Evolutionary conservation across 2,113 vertebrate species (phyloP).

Genomic region (Stomatorhinus ivindoensis): DNA sequence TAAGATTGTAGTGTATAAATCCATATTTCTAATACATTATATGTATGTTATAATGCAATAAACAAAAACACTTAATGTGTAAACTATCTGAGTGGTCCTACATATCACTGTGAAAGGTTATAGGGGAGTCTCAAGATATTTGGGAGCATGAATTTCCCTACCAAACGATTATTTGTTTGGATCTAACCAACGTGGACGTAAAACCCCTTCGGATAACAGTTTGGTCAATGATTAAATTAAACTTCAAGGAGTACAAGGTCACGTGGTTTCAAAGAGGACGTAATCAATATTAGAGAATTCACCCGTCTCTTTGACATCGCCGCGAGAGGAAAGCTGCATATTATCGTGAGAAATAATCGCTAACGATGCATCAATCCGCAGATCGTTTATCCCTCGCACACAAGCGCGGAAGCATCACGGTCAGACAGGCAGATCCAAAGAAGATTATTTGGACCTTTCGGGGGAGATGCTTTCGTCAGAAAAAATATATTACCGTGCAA

Average conservation of each 20-base stretch:
- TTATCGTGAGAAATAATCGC: not conserved
- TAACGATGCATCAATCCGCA: not conserved
- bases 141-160: not conserved
- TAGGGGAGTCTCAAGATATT: not conserved
- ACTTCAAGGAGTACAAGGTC: not conserved
- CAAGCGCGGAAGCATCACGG: not conserved
- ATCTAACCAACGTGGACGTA: not conserved
- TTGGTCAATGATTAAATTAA: not conserved
- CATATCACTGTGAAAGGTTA: not conserved
- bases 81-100: conserved; percentile 16
- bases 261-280: not conserved
- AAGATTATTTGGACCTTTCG: not conserved
- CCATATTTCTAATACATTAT: conserved; percentile 68
- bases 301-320: not conserved
- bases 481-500: not conserved
- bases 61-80: conserved; percentile 57
- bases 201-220: not conserved
- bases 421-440: not conserved
- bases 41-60: conserved; percentile 77
- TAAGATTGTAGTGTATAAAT: conserved; percentile 78
- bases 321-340: not conserved
- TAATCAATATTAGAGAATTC: not conserved
- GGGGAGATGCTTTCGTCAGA: not conserved
- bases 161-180: not conserved
- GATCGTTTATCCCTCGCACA: not conserved